These are phyloP conservation scores for Neosilurus mollespiculum DNA, from an alignment of 2,797 vertebrate species.

Conservation along the genomic window DNA sequence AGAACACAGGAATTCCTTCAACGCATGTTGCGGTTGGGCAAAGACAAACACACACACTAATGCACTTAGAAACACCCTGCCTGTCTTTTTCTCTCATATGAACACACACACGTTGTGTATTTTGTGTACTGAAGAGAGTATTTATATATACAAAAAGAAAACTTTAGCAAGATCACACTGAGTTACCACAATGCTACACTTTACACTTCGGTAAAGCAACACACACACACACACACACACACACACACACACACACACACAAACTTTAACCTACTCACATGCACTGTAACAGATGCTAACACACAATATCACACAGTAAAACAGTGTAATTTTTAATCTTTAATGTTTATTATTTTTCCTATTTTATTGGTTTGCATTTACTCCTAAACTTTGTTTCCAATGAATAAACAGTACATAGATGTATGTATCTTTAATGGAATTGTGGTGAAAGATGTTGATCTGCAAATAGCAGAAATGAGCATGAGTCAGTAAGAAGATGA, in stretches of 20 bases:
- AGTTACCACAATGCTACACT: not conserved
- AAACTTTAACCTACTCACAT: not conserved
- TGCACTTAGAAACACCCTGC: constrained; percentile 72
- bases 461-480: no score
- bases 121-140: constrained; percentile 15
- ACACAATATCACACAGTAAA: no score
- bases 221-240: not conserved
- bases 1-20: constrained; percentile 61
- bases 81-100: constrained; percentile 61
- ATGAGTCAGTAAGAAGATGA: no score
- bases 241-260: not conserved
- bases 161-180: not conserved
- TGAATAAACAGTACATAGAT: no score
- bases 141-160: not conserved
- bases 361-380: no score
- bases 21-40: constrained; percentile 20
- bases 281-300: no score
- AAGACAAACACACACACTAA: constrained; percentile 73
- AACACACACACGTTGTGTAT: constrained; percentile 26
- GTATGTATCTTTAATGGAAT: no score
- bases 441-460: no score
- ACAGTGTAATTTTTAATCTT: no score
- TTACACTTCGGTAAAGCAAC: not conserved
- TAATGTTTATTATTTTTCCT: no score
- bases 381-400: no score